These are phyloP conservation scores for Urocyon cinereoargenteus DNA, from an alignment of 2,797 vertebrate species.

Conservation along the genomic window DNA sequence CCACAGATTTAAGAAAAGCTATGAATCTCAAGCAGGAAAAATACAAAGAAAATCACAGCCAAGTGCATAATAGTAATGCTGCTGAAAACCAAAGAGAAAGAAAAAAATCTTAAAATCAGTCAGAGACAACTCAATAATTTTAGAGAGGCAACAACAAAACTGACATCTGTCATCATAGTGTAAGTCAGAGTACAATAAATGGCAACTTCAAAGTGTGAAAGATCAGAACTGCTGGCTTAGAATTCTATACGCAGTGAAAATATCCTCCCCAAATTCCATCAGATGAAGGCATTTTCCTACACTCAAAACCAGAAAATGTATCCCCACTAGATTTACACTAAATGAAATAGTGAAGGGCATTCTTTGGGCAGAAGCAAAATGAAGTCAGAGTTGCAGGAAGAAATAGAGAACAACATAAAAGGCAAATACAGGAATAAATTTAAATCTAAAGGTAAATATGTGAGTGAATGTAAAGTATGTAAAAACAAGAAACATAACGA, in stretches of 20 bases:
- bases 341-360: neutral
- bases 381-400: slow-evolving; percentile 24
- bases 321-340: neutral
- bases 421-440: neutral
- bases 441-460: neutral
- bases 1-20: slow-evolving; percentile 26
- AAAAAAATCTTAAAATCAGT: slow-evolving; percentile 35
- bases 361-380: slow-evolving; percentile 26
- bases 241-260: slow-evolving; percentile 18
- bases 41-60: slow-evolving; percentile 21
- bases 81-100: slow-evolving; percentile 36
- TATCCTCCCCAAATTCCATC: neutral
- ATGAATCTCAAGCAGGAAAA: neutral
- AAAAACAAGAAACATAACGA: neutral
- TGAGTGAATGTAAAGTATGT: slow-evolving; percentile 1
- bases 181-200: slow-evolving; percentile 28
- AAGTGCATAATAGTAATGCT: neutral
- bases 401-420: neutral
- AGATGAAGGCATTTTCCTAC: slow-evolving; percentile 38
- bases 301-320: slow-evolving; percentile 29
- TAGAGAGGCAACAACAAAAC: slow-evolving; percentile 54
- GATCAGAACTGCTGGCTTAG: neutral
- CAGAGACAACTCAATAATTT: slow-evolving; percentile 32
- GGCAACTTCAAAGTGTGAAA: slow-evolving; percentile 36
- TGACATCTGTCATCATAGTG: neutral